phyloP scores from a whole-genome alignment of 2,888 invertebrate genomes.

The Terebella lapidaria region DNA sequence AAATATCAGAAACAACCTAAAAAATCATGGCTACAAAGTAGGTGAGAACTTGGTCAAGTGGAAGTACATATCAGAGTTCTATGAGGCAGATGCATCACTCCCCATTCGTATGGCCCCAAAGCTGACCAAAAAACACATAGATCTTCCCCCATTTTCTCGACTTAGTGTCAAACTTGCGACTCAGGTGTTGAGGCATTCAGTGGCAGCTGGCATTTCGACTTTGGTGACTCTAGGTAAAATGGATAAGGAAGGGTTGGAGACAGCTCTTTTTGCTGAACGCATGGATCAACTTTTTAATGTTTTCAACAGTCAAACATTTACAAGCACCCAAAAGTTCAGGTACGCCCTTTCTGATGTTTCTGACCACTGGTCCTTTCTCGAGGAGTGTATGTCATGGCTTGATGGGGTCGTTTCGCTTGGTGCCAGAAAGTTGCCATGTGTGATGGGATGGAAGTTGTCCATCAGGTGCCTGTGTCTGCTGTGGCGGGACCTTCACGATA shows the following conservation, averaged over 20 bases:
- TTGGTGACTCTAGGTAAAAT: too few species aligned
- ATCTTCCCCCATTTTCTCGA: neutral
- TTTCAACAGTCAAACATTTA: too few species aligned
- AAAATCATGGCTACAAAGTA: constrained; percentile 2
- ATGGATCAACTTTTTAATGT: too few species aligned
- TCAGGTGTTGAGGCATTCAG: constrained; percentile 9
- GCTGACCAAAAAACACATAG: constrained; percentile 1
- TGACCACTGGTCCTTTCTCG: neutral
- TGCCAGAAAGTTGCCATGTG: neutral
- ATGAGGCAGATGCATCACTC: constrained; percentile 5
- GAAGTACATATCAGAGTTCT: constrained; percentile 6
- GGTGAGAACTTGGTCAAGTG: constrained; percentile 1
- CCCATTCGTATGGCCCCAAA: constrained; percentile 1
- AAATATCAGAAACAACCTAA: constrained; percentile 11
- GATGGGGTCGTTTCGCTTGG: neutral
- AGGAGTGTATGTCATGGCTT: neutral
- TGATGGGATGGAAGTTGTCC: neutral
- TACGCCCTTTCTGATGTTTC: neutral
- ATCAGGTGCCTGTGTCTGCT: neutral
- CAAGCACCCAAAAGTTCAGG: too few species aligned
- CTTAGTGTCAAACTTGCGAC: constrained; percentile 6
- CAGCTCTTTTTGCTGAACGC: too few species aligned
- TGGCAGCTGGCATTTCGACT: constrained; percentile 2
- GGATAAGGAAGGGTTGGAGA: too few species aligned
- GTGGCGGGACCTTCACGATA: neutral